Percentiles rank a stretch among this genome's conserved stretches.
Evolutionary conservation across 2,113 vertebrate genomes (phyloP).

Genomic region (Aegotheles bennettii): DNA sequence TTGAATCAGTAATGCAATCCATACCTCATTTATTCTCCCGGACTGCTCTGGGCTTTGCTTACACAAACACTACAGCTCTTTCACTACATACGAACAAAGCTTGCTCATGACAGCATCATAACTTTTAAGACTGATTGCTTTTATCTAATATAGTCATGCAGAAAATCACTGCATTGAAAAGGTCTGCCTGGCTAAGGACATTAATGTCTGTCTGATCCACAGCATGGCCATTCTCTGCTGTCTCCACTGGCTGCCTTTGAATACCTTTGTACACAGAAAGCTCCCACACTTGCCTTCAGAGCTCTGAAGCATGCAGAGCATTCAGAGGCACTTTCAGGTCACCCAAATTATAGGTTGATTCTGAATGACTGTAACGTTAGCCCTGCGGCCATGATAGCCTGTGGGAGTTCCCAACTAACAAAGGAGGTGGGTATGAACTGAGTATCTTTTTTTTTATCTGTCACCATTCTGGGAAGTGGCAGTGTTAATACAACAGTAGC

Average conservation of each 20-base stretch:
- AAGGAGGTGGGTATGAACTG: neutral
- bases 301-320: neutral
- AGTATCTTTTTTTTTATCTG: neutral
- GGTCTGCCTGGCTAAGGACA: neutral
- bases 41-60: neutral
- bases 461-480: neutral
- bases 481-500: neutral
- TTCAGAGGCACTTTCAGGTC: neutral
- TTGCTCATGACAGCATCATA: neutral
- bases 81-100: neutral
- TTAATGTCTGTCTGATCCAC: neutral
- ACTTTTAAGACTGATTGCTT: neutral
- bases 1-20: neutral
- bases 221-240: neutral
- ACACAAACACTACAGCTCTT: neutral
- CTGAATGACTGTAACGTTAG: neutral
- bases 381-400: neutral
- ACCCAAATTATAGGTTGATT: neutral
- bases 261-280: fast-evolving
- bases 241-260: neutral
- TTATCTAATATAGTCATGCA: neutral
- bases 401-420: neutral
- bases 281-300: neutral
- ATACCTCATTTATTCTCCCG: neutral
- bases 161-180: neutral